Percentiles rank a stretch among this genome's conserved stretches.
Conservation (phyloP, 2,113 vertebrate genomes). For the Cephalopterus ornatus region DNA sequence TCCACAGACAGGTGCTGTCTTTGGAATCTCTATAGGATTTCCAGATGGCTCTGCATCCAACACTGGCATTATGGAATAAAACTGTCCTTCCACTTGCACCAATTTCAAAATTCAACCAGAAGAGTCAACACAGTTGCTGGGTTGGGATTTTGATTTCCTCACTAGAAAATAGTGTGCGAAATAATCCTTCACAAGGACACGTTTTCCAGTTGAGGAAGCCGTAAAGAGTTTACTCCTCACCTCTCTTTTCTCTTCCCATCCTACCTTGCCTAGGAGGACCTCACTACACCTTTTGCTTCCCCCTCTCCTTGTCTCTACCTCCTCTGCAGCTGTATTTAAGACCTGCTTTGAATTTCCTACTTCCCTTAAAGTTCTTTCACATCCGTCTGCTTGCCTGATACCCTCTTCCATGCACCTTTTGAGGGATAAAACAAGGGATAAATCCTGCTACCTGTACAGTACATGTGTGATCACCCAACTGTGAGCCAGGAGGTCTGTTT, state of each 20-base stretch:
- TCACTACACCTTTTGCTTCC: neutral
- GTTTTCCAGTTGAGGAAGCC: neutral
- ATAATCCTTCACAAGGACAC: neutral
- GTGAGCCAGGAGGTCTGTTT: neutral
- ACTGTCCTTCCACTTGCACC: neutral
- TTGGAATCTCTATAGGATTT: slow-evolving; percentile 23
- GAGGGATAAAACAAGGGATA: neutral
- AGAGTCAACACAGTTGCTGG: neutral
- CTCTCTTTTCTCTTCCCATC: neutral
- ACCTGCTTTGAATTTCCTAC: neutral
- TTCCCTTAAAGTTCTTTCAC: neutral
- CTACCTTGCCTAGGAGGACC: neutral
- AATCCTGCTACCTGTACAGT: neutral
- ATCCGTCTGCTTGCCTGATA: neutral
- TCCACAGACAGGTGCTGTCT: neutral
- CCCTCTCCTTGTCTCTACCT: neutral
- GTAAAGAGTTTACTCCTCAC: neutral
- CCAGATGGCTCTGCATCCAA: slow-evolving; percentile 7
- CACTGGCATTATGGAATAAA: neutral
- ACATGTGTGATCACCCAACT: rapidly evolving
- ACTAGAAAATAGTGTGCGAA: neutral
- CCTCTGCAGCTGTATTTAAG: neutral
- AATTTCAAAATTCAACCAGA: neutral
- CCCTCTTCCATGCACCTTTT: neutral
- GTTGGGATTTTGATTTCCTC: neutral